These are phyloP conservation scores for Pachyseris speciosa DNA, from an alignment of 64 coral and sea anemone genomes.

Conservation along the genomic window DNA sequence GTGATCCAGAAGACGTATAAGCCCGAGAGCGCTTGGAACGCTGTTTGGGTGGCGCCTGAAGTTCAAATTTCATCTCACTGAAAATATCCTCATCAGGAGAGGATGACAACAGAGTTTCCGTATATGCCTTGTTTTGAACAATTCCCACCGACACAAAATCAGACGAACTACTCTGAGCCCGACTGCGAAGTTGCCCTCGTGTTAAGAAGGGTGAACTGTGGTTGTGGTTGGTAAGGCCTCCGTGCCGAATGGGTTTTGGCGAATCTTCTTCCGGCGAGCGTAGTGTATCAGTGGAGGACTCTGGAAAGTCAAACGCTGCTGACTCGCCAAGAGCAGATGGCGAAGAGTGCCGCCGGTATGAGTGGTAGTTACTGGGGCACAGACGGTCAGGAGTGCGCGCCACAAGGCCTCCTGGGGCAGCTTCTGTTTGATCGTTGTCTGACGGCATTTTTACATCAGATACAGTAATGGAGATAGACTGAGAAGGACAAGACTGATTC, in stretches of 20 bases:
- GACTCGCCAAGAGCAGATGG: conserved; percentile 92
- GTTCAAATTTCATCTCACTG: conserved; percentile 48
- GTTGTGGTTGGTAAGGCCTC: conserved; percentile 19
- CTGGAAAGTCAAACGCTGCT: conserved; percentile 86
- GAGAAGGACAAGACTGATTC: conserved; percentile 19
- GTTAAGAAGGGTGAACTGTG: conserved; percentile 80
- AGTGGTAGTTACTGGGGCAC: conserved; percentile 81
- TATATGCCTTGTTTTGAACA: neutral
- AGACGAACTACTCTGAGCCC: conserved; percentile 80
- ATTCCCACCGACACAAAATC: conserved; percentile 14
- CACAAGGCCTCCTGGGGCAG: neutral
- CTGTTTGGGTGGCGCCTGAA: conserved; percentile 59
- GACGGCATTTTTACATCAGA: conserved; percentile 89
- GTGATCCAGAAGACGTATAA: conserved; percentile 24
- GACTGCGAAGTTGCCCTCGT: conserved; percentile 71
- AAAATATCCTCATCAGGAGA: conserved; percentile 46
- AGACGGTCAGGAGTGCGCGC: conserved; percentile 57
- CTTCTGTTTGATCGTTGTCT: conserved; percentile 17
- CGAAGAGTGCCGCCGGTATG: conserved; percentile 89
- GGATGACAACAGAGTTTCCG: conserved; percentile 15
- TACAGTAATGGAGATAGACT: conserved; percentile 89
- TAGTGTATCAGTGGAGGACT: conserved; percentile 41
- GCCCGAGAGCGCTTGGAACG: conserved; percentile 34
- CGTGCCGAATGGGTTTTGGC: neutral
- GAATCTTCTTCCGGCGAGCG: conserved; percentile 42